Conservation (phyloP, 1,140 invertebrate species). For the Cydia amplana region DNA sequence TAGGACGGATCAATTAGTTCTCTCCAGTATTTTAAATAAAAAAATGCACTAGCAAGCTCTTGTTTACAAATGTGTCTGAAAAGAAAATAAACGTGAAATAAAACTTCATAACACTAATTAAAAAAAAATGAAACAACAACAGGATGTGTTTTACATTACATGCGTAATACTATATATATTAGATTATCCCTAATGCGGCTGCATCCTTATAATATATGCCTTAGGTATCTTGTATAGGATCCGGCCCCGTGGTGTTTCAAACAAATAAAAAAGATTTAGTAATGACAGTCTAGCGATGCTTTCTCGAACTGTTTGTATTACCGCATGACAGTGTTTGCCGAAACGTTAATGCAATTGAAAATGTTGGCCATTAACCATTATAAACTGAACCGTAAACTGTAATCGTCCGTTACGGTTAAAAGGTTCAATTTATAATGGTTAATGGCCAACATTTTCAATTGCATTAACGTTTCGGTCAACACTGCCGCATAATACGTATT, state of each 20-base stretch:
- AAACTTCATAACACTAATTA: constrained; percentile 32
- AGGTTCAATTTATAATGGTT: no score
- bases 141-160: constrained; percentile 38
- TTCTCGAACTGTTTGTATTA: no score
- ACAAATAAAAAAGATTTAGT: neutral
- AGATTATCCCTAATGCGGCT: constrained; percentile 40
- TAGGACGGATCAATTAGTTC: constrained; percentile 44
- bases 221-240: constrained; percentile 40
- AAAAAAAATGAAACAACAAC: constrained; percentile 41
- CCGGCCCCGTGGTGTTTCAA: neutral
- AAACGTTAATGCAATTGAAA: no score
- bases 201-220: constrained; percentile 43
- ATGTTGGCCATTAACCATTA: no score
- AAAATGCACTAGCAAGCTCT: constrained; percentile 43
- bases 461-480: no score
- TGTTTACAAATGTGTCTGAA: constrained; percentile 27
- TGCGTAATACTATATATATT: constrained; percentile 34
- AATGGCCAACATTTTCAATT: no score
- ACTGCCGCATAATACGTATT: no score
- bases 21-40: constrained; percentile 29
- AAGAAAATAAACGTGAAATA: constrained; percentile 33
- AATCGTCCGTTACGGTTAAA: no score
- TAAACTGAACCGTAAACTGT: no score
- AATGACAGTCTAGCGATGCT: neutral
- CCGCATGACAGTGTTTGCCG: no score